Percentiles rank a stretch among this genome's conserved stretches.
phyloP scores from a whole-genome alignment of 2,888 invertebrate genomes.

The Trichopoda pennipes region DNA sequence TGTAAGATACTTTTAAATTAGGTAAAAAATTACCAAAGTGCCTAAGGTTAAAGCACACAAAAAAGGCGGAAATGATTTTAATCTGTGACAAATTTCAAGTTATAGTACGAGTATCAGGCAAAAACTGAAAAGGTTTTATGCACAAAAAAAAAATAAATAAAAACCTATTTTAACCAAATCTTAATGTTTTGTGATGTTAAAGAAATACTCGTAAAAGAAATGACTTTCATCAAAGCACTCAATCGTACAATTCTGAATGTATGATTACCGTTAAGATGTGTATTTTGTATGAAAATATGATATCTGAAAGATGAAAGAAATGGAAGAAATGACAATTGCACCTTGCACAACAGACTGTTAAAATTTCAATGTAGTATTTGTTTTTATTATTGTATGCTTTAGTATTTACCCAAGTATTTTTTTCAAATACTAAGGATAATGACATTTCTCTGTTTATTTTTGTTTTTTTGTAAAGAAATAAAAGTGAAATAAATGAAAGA shows the following conservation, averaged over 20 bases:
- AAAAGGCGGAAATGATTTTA: constrained; percentile 27
- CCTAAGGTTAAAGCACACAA: not conserved
- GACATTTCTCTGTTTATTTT: constrained; percentile 51
- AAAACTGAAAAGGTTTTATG: no score
- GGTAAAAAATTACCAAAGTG: no score
- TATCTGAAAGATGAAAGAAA: constrained; percentile 40
- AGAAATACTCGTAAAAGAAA: constrained; percentile 13
- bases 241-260: not conserved
- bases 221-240: constrained; percentile 24
- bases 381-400: constrained; percentile 13
- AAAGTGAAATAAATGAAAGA: constrained; percentile 7
- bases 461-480: constrained; percentile 18
- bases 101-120: not conserved
- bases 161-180: no score
- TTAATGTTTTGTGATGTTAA: not conserved
- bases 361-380: no score
- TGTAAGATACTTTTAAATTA: no score
- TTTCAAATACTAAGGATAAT: constrained; percentile 52
- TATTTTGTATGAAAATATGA: constrained; percentile 26
- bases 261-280: constrained; percentile 53
- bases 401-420: constrained; percentile 42
- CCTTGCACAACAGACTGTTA: constrained; percentile 18
- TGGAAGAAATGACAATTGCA: constrained; percentile 41
- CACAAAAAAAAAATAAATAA: no score
- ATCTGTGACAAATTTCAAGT: constrained; percentile 13